phyloP scores from a whole-genome alignment of 2,888 invertebrate species.

The Campopleginae sp. region DNA sequence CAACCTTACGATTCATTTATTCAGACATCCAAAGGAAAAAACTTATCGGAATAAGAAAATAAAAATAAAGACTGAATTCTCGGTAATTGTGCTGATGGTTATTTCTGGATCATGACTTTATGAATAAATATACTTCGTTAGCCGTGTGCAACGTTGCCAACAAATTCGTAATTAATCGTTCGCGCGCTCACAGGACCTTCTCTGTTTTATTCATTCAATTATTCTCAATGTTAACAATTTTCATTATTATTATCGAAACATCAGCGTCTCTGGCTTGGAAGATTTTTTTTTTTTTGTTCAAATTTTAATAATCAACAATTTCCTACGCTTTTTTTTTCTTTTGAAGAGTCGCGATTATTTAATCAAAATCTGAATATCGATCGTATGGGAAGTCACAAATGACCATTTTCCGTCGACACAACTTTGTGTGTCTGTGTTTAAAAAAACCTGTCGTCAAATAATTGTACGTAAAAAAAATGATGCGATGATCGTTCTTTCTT shows the following conservation, averaged over 20 bases:
- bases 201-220: background rate
- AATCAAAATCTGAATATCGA: too few relatives aligned
- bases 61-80: slow-evolving; percentile 10
- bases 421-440: background rate
- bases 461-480: background rate
- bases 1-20: slow-evolving; percentile 18
- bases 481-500: slow-evolving; percentile 14
- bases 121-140: slow-evolving; percentile 52
- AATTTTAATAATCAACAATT: too few relatives aligned
- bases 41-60: background rate
- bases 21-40: slow-evolving; percentile 4
- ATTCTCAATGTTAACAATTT: background rate
- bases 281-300: too few relatives aligned
- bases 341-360: too few relatives aligned
- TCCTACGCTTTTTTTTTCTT: too few relatives aligned
- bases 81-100: slow-evolving; percentile 45
- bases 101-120: slow-evolving; percentile 52
- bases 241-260: background rate
- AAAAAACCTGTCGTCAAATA: slow-evolving; percentile 41
- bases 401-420: too few relatives aligned
- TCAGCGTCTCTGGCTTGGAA: background rate
- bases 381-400: too few relatives aligned
- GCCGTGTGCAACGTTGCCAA: slow-evolving; percentile 29
- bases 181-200: background rate
- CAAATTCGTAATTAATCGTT: slow-evolving; percentile 42